Evolutionary conservation across 1,140 invertebrate species (phyloP).

Genomic region (Leguminivora glycinivorella): DNA sequence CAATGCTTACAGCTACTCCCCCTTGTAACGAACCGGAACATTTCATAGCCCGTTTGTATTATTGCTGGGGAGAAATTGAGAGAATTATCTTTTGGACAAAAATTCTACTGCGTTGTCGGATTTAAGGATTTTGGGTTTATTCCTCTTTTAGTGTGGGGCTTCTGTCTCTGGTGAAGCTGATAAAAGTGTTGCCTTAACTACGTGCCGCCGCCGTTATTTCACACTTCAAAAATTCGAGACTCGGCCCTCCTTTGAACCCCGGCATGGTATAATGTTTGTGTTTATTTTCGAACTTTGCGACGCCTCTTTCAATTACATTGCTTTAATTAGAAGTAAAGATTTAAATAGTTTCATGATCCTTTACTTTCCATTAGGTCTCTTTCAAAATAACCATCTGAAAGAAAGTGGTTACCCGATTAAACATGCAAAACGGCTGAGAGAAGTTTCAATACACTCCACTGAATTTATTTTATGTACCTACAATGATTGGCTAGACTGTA

Average conservation of each 20-base stretch:
- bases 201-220: slow-evolving; percentile 47
- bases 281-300: slow-evolving; percentile 40
- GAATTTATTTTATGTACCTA: neutral
- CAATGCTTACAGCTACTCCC: slow-evolving; percentile 24
- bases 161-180: neutral
- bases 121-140: neutral
- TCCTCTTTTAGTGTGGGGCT: neutral
- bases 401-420: neutral
- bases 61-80: slow-evolving; percentile 11
- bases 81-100: slow-evolving; percentile 16
- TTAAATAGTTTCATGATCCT: neutral
- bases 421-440: neutral
- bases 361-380: neutral
- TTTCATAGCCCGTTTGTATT: slow-evolving; percentile 24
- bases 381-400: neutral
- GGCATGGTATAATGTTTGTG: slow-evolving; percentile 44
- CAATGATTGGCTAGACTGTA: neutral
- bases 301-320: slow-evolving; percentile 5
- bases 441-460: neutral
- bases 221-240: slow-evolving; percentile 53
- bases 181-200: slow-evolving; percentile 38
- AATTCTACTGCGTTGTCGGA: neutral
- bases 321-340: slow-evolving; percentile 16
- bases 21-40: slow-evolving; percentile 21
- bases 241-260: slow-evolving; percentile 45